Base-by-base conservation (phyloP, 2,797 vertebrate genomes). In the Urocyon cinereoargenteus region DNA sequence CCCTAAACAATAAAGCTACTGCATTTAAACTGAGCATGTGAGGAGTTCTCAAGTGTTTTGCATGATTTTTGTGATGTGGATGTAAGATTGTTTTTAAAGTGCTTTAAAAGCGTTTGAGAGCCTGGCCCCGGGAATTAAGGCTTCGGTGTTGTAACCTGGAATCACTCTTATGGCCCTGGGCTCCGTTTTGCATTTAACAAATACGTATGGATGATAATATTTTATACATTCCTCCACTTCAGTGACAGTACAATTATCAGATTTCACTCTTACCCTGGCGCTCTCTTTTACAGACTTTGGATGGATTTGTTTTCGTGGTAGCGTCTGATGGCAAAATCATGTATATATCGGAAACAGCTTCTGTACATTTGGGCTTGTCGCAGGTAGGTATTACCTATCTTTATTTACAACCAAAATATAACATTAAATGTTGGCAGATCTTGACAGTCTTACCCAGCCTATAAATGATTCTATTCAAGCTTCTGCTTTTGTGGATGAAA, bases 281-380 rank as follows among this genome's bases (percentile, higher is more conserved):
- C 45, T 94, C 95, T 96, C 77, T 98, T 88, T 98, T 97, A 31
- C 98, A 99, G 99, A 99, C 99, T 85, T 98, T 99, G 98, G 99
- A 99, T 93, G 99, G 99, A 72, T 99, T 99, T 94, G 99, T 99
- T 94, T 99, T 99, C 10, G 99, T 99, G 24, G 99, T 99, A 16
- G 99, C 99, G 0, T 99, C 99, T 24, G 99, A 99, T 57, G 99
- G 99, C 18, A 99, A 99, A 98, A 99, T 99, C 98, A 99, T 99
- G 99, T 99, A 99, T 98, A 99, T 99, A 95, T 99, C 99, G 22
- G 99, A 99, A 98, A 99, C 99, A 0, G 99, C 99, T 0, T 99
- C 99, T 0, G 99, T 99, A 19, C 99, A 99, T 98, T 99, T 99
- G 2, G 99, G 99, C 62, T 97, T 99, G 97, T 99, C 99, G 34